phyloP scores from a whole-genome alignment of 1,140 invertebrate species.

The Lasioglossum baleicum region DNA sequence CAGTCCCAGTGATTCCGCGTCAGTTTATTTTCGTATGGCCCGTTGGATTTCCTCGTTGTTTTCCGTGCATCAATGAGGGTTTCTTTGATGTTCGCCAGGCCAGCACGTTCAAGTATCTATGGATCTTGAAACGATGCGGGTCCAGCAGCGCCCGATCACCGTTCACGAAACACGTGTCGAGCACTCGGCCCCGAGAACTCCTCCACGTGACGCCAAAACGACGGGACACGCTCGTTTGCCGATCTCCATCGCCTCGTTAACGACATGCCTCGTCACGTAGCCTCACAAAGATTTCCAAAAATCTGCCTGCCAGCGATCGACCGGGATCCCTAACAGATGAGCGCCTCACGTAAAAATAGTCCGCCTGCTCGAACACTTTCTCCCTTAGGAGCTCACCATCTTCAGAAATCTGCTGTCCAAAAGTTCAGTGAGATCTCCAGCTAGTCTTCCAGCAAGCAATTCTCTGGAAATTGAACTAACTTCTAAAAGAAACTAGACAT shows the following conservation, averaged over 20 bases:
- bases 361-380: neutral
- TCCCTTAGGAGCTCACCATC: neutral
- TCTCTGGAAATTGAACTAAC: too few species aligned
- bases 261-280: slow-evolving; percentile 43
- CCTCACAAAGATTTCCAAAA: slow-evolving; percentile 1
- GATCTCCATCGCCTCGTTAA: slow-evolving; percentile 28
- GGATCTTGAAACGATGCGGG: slow-evolving; percentile 32
- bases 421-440: too few species aligned
- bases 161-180: slow-evolving; percentile 56
- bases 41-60: slow-evolving; percentile 36
- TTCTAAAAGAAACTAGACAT: too few species aligned
- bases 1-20: slow-evolving; percentile 13
- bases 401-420: neutral
- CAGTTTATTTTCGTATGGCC: slow-evolving; percentile 19
- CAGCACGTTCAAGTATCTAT: slow-evolving; percentile 15
- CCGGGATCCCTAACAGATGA: slow-evolving; percentile 10
- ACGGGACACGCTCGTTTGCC: slow-evolving; percentile 18
- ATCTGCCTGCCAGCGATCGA: slow-evolving; percentile 8
- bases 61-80: slow-evolving; percentile 18
- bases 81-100: slow-evolving; percentile 29
- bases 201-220: slow-evolving; percentile 35
- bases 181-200: slow-evolving; percentile 49
- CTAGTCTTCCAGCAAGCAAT: too few species aligned
- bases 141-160: slow-evolving; percentile 13
- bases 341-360: too few species aligned